A percentile compares a stretch with the other conserved stretches of the same genome.
Conservation (phyloP, 1,140 invertebrate genomes). For the Centruroides vittatus region DNA sequence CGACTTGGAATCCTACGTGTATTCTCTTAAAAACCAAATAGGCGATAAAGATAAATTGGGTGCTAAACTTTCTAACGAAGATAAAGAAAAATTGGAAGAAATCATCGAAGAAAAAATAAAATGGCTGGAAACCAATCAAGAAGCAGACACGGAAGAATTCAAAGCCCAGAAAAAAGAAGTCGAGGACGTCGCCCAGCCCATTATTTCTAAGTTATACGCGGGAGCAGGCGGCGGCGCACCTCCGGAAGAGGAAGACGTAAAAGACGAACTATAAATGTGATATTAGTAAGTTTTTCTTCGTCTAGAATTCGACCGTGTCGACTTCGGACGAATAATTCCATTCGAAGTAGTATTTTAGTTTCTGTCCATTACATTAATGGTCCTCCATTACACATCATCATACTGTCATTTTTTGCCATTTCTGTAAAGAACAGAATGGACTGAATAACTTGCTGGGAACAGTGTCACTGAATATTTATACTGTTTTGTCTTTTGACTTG, state of each 20-base stretch:
- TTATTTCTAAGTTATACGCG: slow-evolving; percentile 94
- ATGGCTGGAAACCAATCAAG: slow-evolving; percentile 93
- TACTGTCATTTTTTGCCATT: too few relatives aligned
- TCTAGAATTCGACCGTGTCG: too few relatives aligned
- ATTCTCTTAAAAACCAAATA: slow-evolving; percentile 95
- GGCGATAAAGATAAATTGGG: slow-evolving; percentile 96
- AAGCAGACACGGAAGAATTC: slow-evolving; percentile 84
- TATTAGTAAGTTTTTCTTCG: too few relatives aligned
- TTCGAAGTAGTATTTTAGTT: too few relatives aligned
- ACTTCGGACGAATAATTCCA: too few relatives aligned
- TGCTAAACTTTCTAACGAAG: slow-evolving; percentile 73
- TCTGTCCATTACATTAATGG: too few relatives aligned
- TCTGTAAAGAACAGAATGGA: too few relatives aligned
- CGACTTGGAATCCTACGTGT: slow-evolving; percentile 87
- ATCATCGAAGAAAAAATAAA: slow-evolving; percentile 95
- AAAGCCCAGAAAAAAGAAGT: slow-evolving; percentile 96
- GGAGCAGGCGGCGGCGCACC: slow-evolving; percentile 53
- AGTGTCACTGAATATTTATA: too few relatives aligned
- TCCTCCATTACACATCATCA: too few relatives aligned
- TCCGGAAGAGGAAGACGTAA: slow-evolving; percentile 51
- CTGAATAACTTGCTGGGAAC: too few relatives aligned
- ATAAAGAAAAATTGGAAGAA: slow-evolving; percentile 88
- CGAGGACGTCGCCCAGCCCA: slow-evolving; percentile 89
- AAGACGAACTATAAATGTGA: slow-evolving; percentile 63
- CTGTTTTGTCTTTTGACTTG: too few relatives aligned